A percentile compares a stretch with the other conserved stretches of the same genome.
These are phyloP conservation scores for Nebria ingens DNA, from an alignment of 1,140 invertebrate species.

Conservation along the genomic window DNA sequence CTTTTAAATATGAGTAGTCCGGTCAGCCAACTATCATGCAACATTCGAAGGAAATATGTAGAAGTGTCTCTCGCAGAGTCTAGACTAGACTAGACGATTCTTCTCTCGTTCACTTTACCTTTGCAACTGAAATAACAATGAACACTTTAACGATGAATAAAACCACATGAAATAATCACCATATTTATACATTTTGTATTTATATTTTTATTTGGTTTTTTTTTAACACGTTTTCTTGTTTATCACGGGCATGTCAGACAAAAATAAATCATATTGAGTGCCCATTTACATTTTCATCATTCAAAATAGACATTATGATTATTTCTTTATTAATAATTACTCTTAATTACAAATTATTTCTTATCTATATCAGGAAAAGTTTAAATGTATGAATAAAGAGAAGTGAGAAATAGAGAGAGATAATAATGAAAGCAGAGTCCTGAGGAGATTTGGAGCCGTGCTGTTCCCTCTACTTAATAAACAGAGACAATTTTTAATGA, in stretches of 20 bases:
- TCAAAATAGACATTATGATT: constrained; percentile 5
- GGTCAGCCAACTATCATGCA: background rate
- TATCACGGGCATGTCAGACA: constrained; percentile 3
- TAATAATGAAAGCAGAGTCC: constrained; percentile 1
- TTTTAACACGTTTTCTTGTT: constrained; percentile 7
- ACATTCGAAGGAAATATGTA: background rate
- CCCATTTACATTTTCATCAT: constrained; percentile 7
- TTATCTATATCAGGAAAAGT: constrained; percentile 7
- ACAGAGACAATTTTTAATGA: background rate
- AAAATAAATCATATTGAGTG: constrained; percentile 5
- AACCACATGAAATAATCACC: background rate
- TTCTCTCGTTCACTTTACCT: background rate
- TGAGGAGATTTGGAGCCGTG: constrained; percentile 1
- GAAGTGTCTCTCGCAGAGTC: background rate
- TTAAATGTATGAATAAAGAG: background rate
- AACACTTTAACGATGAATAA: too few species aligned
- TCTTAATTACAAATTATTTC: constrained; percentile 2
- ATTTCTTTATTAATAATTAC: too few species aligned
- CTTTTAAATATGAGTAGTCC: too few species aligned
- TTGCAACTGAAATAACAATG: too few species aligned
- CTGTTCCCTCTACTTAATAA: background rate
- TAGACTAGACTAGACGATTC: background rate
- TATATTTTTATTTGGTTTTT: constrained; percentile 8
- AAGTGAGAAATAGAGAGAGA: background rate
- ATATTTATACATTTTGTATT: constrained; percentile 6